These are phyloP conservation scores for Capra hircus DNA, from an alignment of 2,113 vertebrate genomes.

Conservation along the genomic window DNA sequence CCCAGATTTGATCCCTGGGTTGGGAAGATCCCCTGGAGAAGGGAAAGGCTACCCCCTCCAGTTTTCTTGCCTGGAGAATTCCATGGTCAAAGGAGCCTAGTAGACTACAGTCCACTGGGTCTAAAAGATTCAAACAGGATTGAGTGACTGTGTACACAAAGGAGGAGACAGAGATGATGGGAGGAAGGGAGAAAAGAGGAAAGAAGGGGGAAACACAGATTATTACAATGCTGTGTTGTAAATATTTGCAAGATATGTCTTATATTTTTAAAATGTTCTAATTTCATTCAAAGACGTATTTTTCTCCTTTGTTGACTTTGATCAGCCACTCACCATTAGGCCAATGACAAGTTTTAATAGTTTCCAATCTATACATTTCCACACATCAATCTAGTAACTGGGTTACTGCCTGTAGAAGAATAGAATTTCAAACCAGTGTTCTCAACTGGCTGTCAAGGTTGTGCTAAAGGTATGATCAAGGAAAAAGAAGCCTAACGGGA, in stretches of 20 bases:
- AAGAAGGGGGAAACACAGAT: fast-evolving
- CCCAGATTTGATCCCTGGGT: neutral
- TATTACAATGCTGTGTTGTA: neutral
- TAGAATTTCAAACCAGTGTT: neutral
- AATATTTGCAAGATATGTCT: neutral
- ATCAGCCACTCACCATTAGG: neutral
- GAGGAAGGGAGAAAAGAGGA: neutral
- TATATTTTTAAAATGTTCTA: neutral
- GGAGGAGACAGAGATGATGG: neutral
- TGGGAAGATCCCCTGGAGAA: neutral
- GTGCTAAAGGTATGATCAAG: neutral
- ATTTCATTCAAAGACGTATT: neutral
- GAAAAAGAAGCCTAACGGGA: neutral
- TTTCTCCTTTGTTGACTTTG: neutral
- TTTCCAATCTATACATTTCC: neutral
- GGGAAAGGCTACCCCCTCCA: neutral
- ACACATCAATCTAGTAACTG: neutral
- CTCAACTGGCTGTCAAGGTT: neutral
- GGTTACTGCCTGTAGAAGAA: neutral
- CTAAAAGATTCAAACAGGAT: neutral
- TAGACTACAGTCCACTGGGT: neutral
- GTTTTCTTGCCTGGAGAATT: neutral
- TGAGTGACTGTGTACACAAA: neutral
- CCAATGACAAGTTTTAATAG: neutral
- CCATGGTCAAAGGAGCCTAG: neutral